phyloP scores from a whole-genome alignment of 2,113 vertebrate species.

The Nothobranchius kuhntae region DNA sequence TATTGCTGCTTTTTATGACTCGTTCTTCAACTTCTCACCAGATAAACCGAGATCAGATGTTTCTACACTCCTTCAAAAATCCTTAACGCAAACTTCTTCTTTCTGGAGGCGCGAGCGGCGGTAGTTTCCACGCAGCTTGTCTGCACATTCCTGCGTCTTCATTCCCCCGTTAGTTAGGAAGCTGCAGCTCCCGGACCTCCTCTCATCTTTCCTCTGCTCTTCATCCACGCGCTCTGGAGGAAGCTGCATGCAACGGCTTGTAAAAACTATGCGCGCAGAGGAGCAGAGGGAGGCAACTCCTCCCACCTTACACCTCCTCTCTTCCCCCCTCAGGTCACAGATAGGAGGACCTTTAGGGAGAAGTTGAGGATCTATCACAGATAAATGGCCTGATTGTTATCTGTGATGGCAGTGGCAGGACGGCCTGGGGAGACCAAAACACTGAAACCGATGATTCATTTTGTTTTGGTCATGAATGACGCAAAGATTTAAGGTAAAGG shows the following conservation, averaged over 20 bases:
- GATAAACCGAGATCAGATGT: not conserved
- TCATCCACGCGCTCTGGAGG: slow-evolving; percentile 58
- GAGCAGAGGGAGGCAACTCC: slow-evolving; percentile 49
- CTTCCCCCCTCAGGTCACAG: not conserved
- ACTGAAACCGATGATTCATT: not conserved
- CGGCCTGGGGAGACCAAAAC: too few relatives aligned
- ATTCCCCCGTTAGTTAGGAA: slow-evolving; percentile 36
- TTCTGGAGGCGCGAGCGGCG: slow-evolving; percentile 20
- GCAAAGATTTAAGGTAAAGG: too few relatives aligned
- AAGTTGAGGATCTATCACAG: not conserved
- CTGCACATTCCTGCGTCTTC: slow-evolving; percentile 55
- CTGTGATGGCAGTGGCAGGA: not conserved
- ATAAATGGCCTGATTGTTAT: not conserved
- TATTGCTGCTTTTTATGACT: slow-evolving; percentile 26
- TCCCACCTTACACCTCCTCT: slow-evolving; percentile 41
- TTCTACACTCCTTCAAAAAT: not conserved
- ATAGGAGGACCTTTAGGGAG: not conserved
- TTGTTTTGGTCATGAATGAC: not conserved
- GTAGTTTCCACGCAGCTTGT: slow-evolving; percentile 38
- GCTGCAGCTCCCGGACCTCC: slow-evolving; percentile 23
- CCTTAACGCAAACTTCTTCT: slow-evolving; percentile 31
- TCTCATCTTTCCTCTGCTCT: slow-evolving; percentile 34
- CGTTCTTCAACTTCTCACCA: slow-evolving; percentile 5
- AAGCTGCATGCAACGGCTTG: slow-evolving; percentile 53
- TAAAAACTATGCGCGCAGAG: slow-evolving; percentile 39